These are phyloP conservation scores for Plemyria rubiginata DNA, from an alignment of 2,888 invertebrate species.

Conservation along the genomic window DNA sequence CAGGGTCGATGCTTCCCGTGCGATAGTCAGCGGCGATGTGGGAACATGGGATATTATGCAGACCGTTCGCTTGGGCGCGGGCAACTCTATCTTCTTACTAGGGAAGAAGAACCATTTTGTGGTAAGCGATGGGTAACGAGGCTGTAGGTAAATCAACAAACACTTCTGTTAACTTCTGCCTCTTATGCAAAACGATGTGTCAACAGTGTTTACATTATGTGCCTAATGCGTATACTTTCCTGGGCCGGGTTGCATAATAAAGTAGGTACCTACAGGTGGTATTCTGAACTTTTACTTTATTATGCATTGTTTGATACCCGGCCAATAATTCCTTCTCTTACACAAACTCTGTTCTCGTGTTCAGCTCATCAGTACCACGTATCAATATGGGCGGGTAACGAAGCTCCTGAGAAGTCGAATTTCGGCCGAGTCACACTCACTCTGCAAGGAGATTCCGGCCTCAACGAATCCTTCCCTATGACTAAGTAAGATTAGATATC, in stretches of 20 bases:
- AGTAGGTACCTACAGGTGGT: too few species aligned
- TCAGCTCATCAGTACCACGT: conserved; percentile 95
- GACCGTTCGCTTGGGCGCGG: conserved; percentile 93
- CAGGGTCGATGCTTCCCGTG: conserved; percentile 83
- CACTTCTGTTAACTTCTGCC: too few species aligned
- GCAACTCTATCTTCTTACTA: conserved; percentile 94
- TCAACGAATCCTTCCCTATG: conserved; percentile 95
- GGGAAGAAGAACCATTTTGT: conserved; percentile 97
- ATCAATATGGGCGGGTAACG: conserved; percentile 89
- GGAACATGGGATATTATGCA: conserved; percentile 97
- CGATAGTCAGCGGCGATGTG: conserved; percentile 87
- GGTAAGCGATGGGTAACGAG: conserved; percentile 74
- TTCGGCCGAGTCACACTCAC: conserved; percentile 93
- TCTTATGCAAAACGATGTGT: too few species aligned
- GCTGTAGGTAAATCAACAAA: too few species aligned
- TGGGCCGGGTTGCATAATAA: too few species aligned
- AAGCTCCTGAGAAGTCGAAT: conserved; percentile 83
- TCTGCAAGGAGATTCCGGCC: conserved; percentile 90
- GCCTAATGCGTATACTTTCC: too few species aligned
- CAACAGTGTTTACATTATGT: too few species aligned
- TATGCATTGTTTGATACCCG: too few species aligned
- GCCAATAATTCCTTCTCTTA: too few species aligned
- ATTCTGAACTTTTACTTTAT: too few species aligned
- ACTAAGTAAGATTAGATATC: conserved; percentile 90
- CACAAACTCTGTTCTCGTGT: neutral